A percentile compares a stretch with the other conserved stretches of the same genome.
Conservation (phyloP, 1,140 invertebrate species). For the Drosophila gunungcola region DNA sequence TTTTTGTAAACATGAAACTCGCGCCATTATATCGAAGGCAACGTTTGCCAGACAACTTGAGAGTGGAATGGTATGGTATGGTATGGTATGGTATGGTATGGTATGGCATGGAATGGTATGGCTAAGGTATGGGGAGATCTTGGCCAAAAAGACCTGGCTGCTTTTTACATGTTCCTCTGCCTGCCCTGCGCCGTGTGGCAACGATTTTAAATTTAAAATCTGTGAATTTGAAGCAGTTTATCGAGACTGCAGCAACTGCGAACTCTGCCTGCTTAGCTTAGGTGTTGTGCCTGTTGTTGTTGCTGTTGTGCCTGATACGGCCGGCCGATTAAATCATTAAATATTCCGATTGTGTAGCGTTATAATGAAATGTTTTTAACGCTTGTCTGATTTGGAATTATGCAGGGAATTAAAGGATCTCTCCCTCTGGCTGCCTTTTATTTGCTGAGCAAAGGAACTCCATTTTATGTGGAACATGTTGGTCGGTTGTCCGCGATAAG, state of each 20-base stretch:
- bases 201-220: constrained; percentile 83
- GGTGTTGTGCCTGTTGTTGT: constrained; percentile 58
- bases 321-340: constrained; percentile 83
- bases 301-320: constrained; percentile 60
- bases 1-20: constrained; percentile 84
- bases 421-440: constrained; percentile 17
- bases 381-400: constrained; percentile 83
- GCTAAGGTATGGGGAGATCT: constrained; percentile 10
- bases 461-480: constrained; percentile 63
- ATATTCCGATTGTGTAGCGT: constrained; percentile 84
- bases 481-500: constrained; percentile 46
- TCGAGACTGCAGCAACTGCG: constrained; percentile 42
- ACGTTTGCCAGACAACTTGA: constrained; percentile 33
- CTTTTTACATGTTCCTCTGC: constrained; percentile 56
- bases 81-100: constrained; percentile 1
- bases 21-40: constrained; percentile 80
- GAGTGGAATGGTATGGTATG: constrained; percentile 23
- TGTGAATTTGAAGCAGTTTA: constrained; percentile 83
- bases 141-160: constrained; percentile 8
- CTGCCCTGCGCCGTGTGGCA: constrained; percentile 61
- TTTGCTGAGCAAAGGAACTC: constrained; percentile 44
- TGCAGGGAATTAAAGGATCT: constrained; percentile 80
- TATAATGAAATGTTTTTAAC: constrained; percentile 85
- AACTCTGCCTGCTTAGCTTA: constrained; percentile 51
- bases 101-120: constrained; percentile 1